Evolutionary conservation across 1,140 invertebrate species (phyloP).

Genomic region (Diorhabda sublineata): DNA sequence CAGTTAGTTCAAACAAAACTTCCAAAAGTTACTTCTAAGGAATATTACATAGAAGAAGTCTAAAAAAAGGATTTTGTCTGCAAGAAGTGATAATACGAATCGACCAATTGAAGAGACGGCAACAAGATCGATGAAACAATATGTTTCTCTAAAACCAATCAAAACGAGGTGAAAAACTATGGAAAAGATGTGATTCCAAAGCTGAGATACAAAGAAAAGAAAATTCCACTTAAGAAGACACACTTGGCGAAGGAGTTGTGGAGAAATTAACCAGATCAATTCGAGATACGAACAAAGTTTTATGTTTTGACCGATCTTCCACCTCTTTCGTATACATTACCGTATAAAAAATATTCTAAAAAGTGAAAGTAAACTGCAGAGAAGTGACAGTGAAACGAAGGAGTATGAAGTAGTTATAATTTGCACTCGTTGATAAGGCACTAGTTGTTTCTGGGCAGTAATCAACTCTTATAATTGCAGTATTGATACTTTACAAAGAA

Average conservation of each 20-base stretch:
- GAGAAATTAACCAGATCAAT: background rate
- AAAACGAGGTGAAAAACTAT: conserved; percentile 47
- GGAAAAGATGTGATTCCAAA: conserved; percentile 29
- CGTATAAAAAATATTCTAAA: conserved; percentile 16
- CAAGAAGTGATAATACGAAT: conserved; percentile 10
- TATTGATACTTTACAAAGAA: background rate
- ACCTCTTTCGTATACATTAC: conserved; percentile 11
- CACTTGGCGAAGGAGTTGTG: conserved; percentile 5
- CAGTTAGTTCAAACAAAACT: background rate
- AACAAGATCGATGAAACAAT: conserved; percentile 47
- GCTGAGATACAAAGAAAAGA: conserved; percentile 8
- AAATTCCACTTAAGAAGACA: conserved; percentile 6
- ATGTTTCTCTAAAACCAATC: conserved; percentile 44
- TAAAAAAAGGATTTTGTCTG: background rate
- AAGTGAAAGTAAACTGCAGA: conserved; percentile 15
- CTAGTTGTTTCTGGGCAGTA: background rate
- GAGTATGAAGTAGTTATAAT: background rate
- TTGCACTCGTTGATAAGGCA: background rate
- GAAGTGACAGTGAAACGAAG: conserved; percentile 7
- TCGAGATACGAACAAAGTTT: no score
- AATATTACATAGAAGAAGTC: conserved; percentile 5
- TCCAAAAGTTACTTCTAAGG: background rate
- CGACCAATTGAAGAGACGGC: conserved; percentile 38
- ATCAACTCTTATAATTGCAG: background rate
- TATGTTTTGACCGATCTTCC: conserved; percentile 17